phyloP scores from a whole-genome alignment of 2,113 vertebrate genomes.

The Malurus cyaneus region DNA sequence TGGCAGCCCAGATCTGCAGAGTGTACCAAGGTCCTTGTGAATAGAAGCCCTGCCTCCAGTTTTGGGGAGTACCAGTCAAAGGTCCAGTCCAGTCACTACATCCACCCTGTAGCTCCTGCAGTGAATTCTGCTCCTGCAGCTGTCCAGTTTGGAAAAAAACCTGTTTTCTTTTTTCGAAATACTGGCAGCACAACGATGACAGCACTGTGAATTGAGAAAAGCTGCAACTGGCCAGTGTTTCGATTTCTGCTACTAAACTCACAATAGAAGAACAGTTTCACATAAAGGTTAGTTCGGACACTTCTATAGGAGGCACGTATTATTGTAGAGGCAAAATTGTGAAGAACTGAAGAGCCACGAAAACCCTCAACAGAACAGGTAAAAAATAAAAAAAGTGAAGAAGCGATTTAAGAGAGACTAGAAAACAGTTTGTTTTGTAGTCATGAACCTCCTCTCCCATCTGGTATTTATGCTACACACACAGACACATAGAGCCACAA shows the following conservation, averaged over 20 bases:
- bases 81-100: neutral
- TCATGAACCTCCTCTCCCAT: neutral
- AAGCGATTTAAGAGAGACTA: neutral
- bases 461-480: slow-evolving; percentile 25
- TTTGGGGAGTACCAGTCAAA: neutral
- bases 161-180: neutral
- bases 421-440: slow-evolving; percentile 4
- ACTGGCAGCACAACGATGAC: neutral
- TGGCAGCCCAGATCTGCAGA: neutral
- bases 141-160: neutral
- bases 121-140: neutral
- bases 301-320: neutral
- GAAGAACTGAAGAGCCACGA: neutral
- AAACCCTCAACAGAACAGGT: neutral
- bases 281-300: rapidly evolving
- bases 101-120: neutral
- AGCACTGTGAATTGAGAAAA: neutral
- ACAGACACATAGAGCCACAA: neutral
- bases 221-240: neutral
- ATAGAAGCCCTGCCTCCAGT: neutral
- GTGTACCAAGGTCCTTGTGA: neutral
- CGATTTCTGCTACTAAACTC: neutral
- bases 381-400: neutral
- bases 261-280: rapidly evolving
- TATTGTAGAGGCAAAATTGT: neutral